Evolutionary conservation across 2,888 invertebrate genomes (phyloP).

Genomic region (Tryphoninae sp.): DNA sequence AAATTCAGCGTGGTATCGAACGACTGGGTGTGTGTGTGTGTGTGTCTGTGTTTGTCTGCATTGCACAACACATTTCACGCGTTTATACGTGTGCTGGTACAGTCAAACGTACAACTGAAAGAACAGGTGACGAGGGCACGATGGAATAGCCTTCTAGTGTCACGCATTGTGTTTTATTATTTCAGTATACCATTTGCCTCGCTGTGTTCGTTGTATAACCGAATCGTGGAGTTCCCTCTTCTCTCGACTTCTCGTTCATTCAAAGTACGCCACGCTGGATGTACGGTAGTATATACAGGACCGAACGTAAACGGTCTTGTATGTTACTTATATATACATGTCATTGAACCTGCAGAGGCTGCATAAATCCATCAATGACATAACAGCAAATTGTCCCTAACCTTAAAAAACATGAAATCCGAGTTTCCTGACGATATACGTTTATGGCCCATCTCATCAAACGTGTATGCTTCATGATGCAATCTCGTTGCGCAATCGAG

Average conservation of each 20-base stretch:
- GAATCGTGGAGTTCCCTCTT: neutral
- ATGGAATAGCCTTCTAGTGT: slow-evolving; percentile 51
- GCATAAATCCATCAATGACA: neutral
- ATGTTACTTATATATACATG: neutral
- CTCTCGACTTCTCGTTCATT: neutral
- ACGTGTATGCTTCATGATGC: neutral
- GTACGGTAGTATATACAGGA: neutral
- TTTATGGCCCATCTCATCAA: neutral
- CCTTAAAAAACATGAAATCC: neutral
- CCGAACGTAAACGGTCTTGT: too few species aligned
- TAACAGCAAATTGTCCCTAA: neutral
- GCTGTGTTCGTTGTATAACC: neutral
- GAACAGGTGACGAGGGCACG: slow-evolving; percentile 23
- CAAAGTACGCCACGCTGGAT: neutral
- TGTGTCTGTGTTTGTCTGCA: neutral
- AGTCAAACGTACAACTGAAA: neutral
- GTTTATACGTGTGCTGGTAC: neutral
- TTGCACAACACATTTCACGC: neutral
- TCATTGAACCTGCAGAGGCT: neutral
- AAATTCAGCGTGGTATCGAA: neutral
- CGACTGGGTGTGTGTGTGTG: neutral
- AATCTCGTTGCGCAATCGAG: neutral
- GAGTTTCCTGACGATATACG: neutral
- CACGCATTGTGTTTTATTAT: slow-evolving; percentile 53
- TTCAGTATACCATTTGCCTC: slow-evolving; percentile 43